Percentiles rank a stretch among this genome's conserved stretches.
Evolutionary conservation across 2,797 vertebrate genomes (phyloP).

Genomic region (Rhinatrema bivittatum): DNA sequence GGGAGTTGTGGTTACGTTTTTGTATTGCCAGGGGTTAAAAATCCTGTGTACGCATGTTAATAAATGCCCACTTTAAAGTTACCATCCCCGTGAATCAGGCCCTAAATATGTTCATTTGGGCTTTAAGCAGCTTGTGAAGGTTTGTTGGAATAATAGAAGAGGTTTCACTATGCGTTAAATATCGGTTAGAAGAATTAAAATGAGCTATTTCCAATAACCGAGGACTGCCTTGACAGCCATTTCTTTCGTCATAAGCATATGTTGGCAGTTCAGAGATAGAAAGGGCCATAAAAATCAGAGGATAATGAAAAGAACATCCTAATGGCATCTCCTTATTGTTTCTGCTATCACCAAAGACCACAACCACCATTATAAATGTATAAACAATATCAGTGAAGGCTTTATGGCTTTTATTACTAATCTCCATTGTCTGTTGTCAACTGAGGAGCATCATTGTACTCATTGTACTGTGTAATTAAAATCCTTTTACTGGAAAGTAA

Average conservation of each 20-base stretch:
- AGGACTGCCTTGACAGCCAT: constrained; percentile 24
- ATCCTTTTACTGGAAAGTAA: constrained; percentile 50
- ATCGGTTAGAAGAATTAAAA: constrained; percentile 33
- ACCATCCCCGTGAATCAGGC: too few species aligned
- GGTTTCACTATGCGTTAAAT: too few species aligned
- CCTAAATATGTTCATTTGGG: too few species aligned
- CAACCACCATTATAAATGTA: constrained; percentile 24
- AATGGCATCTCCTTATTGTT: constrained; percentile 43
- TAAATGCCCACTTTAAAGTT: too few species aligned
- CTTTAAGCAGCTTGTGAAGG: too few species aligned
- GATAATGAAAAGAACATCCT: constrained; percentile 39
- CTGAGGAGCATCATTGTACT: constrained; percentile 39
- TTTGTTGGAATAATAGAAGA: too few species aligned
- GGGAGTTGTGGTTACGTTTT: too few species aligned
- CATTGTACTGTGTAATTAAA: constrained; percentile 56
- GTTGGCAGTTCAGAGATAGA: constrained; percentile 27
- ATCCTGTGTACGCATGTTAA: too few species aligned
- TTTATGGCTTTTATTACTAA: constrained; percentile 31
- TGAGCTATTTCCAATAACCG: constrained; percentile 35
- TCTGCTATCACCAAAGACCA: constrained; percentile 28
- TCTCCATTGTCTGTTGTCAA: constrained; percentile 31
- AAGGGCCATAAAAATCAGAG: constrained; percentile 35
- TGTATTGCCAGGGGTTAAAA: too few species aligned
- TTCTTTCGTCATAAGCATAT: too few species aligned
- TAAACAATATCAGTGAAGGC: constrained; percentile 33